phyloP scores from a whole-genome alignment of 2,113 vertebrate species.

The Argyrosomus japonicus region DNA sequence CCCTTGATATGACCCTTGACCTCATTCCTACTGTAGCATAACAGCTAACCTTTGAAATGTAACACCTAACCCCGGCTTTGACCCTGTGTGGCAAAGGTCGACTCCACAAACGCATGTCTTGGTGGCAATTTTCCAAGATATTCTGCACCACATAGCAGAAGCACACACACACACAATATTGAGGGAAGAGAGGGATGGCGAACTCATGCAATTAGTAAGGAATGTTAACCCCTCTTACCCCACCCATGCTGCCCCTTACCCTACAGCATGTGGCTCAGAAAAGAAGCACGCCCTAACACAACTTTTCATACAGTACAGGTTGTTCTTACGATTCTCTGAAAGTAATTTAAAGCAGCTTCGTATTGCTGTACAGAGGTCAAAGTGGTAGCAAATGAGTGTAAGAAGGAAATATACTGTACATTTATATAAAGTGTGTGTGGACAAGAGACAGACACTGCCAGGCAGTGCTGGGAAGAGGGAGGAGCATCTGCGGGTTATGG shows the following conservation, averaged over 20 bases:
- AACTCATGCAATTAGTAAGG: conserved; percentile 71
- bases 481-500: background rate
- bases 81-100: conserved; percentile 48
- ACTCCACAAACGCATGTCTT: conserved; percentile 44
- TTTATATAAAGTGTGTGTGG: background rate
- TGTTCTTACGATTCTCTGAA: background rate
- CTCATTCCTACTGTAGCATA: conserved; percentile 20
- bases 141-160: conserved; percentile 35
- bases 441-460: conserved; percentile 26
- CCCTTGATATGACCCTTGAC: background rate
- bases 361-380: background rate
- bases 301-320: conserved; percentile 21
- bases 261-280: conserved; percentile 32
- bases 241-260: conserved; percentile 37
- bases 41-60: conserved; percentile 51
- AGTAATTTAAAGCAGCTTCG: background rate
- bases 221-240: conserved; percentile 58
- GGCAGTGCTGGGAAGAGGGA: conserved; percentile 17
- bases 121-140: conserved; percentile 55
- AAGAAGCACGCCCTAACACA: conserved; percentile 13
- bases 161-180: background rate
- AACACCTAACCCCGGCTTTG: conserved; percentile 27
- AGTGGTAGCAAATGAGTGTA: background rate
- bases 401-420: background rate
- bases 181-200: conserved; percentile 18